Conservation (phyloP, 2,797 vertebrate species). For the Phaenicophaeus curvirostris region DNA sequence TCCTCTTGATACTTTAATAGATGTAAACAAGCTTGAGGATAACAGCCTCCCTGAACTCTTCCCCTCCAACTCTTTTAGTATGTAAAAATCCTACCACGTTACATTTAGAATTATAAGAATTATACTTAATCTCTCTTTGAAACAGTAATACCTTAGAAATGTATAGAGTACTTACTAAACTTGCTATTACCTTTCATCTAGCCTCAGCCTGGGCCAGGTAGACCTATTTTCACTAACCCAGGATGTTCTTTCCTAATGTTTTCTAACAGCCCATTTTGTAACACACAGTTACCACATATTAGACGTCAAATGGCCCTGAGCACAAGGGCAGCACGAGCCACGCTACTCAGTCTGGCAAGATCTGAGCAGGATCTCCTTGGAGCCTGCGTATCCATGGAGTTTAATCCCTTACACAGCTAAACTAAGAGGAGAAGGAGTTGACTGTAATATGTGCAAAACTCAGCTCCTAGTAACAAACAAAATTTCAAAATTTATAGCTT, state of each 20-base stretch:
- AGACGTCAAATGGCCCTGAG: background rate
- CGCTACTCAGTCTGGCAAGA: fast-evolving
- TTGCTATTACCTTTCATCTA: background rate
- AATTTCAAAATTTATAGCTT: background rate
- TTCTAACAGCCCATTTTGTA: background rate
- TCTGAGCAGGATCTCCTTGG: background rate
- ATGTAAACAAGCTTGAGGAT: background rate
- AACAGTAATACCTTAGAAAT: background rate
- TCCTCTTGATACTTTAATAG: background rate
- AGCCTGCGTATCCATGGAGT: background rate
- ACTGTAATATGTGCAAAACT: background rate
- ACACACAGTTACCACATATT: background rate
- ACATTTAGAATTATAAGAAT: background rate
- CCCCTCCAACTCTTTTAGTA: background rate
- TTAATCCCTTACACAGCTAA: background rate
- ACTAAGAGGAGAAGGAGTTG: background rate
- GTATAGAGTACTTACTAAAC: background rate
- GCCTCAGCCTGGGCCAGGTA: background rate
- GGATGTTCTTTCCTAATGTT: background rate
- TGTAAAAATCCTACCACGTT: background rate
- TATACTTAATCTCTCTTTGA: background rate
- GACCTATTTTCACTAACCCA: background rate
- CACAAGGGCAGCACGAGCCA: background rate
- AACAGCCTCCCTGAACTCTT: background rate
- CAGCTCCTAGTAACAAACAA: background rate